phyloP scores from a whole-genome alignment of 2,888 invertebrate genomes.

The Melieria omissa region DNA sequence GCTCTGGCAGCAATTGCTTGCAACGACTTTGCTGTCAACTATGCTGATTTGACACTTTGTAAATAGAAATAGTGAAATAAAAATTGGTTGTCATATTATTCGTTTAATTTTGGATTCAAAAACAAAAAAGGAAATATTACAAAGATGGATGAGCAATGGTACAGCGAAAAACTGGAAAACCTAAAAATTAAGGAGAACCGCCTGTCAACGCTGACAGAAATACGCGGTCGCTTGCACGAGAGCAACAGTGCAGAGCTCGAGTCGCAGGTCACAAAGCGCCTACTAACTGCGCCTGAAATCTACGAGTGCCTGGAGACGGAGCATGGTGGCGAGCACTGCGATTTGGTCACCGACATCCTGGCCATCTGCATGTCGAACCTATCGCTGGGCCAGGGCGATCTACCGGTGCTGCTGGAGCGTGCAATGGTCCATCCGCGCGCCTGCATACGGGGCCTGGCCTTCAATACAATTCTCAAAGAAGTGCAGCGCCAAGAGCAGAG shows the following conservation, averaged over 20 bases:
- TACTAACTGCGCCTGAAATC: slow-evolving; percentile 71
- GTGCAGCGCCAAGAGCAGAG: slow-evolving; percentile 43
- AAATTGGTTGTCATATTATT: too few relatives aligned
- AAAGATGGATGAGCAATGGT: slow-evolving; percentile 68
- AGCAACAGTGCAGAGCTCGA: slow-evolving; percentile 61
- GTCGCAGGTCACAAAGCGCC: slow-evolving; percentile 61
- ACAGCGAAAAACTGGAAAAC: slow-evolving; percentile 66
- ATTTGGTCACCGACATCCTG: slow-evolving; percentile 75
- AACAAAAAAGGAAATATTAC: background rate
- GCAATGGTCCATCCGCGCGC: slow-evolving; percentile 73
- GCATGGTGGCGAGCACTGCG: slow-evolving; percentile 68
- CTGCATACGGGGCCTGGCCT: slow-evolving; percentile 73
- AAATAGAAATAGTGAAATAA: too few relatives aligned
- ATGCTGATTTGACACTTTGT: too few relatives aligned
- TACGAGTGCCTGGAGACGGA: slow-evolving; percentile 74
- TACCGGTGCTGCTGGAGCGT: slow-evolving; percentile 72
- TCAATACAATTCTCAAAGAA: slow-evolving; percentile 71
- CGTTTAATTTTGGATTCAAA: too few relatives aligned
- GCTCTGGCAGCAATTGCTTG: too few relatives aligned
- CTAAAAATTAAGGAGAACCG: slow-evolving; percentile 67
- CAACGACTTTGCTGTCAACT: too few relatives aligned
- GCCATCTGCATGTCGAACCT: slow-evolving; percentile 74
- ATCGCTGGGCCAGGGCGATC: slow-evolving; percentile 70
- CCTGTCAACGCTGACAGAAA: slow-evolving; percentile 66
- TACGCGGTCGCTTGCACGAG: slow-evolving; percentile 66